These are phyloP conservation scores for Tuta absoluta DNA, from an alignment of 2,888 invertebrate genomes.

Conservation along the genomic window DNA sequence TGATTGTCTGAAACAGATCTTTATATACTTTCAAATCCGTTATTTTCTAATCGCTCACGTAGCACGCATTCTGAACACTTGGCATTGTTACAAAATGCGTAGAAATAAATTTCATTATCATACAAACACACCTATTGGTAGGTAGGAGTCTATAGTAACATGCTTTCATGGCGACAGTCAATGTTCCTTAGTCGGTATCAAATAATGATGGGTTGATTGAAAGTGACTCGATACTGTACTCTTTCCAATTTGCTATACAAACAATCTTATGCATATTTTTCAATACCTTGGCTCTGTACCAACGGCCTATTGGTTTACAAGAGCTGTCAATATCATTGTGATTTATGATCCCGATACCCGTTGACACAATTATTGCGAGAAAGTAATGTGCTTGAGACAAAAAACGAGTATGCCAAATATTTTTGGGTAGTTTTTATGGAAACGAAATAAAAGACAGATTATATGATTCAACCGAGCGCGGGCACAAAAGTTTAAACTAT, in stretches of 20 bases:
- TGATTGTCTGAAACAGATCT: too few relatives aligned
- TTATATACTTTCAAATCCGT: background rate
- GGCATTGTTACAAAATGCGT: constrained; percentile 5
- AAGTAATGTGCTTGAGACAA: constrained; percentile 7
- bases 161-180: background rate
- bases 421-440: background rate
- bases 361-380: constrained; percentile 1
- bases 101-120: background rate
- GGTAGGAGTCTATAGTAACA: background rate
- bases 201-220: constrained; percentile 1
- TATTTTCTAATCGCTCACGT: background rate
- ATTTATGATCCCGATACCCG: background rate
- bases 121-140: background rate
- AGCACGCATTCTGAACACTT: background rate
- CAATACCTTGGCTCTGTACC: constrained; percentile 1
- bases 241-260: background rate
- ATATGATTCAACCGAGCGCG: too few relatives aligned
- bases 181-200: background rate
- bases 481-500: too few relatives aligned
- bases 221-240: background rate
- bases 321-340: constrained; percentile 7
- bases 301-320: constrained; percentile 12
- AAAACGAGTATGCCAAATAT: background rate
- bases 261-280: background rate
- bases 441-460: background rate